Base-by-base conservation (phyloP, 2,113 vertebrate species). In the human region DNA sequence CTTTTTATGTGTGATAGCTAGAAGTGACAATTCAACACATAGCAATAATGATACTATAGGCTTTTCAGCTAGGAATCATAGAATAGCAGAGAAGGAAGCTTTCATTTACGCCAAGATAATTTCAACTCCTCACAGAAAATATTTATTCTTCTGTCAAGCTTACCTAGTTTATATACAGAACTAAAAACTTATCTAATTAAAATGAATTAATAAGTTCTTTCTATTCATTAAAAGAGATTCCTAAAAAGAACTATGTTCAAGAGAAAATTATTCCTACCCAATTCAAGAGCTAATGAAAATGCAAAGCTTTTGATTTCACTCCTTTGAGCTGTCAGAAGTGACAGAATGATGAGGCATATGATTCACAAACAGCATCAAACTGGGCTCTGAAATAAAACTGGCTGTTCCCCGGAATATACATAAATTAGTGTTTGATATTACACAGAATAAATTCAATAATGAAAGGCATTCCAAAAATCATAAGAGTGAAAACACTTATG, bases 401-500 rank as follows among this genome's bases (percentile, higher is more conserved):
- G 25, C 22, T 76, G 40, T 86, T 89, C 64, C 78, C 85, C 16
- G 4, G 52, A 83, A 52, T 70, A 61, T n/a, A 25, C 5, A 89
- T 11, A 52, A 68, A 78, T 72, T 50, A 55, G 52, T 25, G 85
- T 78, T 95, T 76, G 76, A 85, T 73, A 61, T 22, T 91, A 75
- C 70, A 14, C 70, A 96, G 18, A 95, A 93, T 68, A 57, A 45
- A 7, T 81, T 90, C 90, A 61, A 48, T 97, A 94, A 96, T 55
- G 45, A 96, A 97, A 97, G 92, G 13, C 50, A 70, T 88, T 91
- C 30, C 88, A 85, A 40, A 97, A 96, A 96, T n/a, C 45, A 68
- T 92, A 89, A 90, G 16, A 87, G 68, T 55, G n/a, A 86, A 89
- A 93, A 92, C 76, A 94, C 80, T 80, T 91, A 89, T 91, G 59